Base-by-base conservation (phyloP, 2,888 invertebrate species). In the Meliscaeva auricollis region DNA sequence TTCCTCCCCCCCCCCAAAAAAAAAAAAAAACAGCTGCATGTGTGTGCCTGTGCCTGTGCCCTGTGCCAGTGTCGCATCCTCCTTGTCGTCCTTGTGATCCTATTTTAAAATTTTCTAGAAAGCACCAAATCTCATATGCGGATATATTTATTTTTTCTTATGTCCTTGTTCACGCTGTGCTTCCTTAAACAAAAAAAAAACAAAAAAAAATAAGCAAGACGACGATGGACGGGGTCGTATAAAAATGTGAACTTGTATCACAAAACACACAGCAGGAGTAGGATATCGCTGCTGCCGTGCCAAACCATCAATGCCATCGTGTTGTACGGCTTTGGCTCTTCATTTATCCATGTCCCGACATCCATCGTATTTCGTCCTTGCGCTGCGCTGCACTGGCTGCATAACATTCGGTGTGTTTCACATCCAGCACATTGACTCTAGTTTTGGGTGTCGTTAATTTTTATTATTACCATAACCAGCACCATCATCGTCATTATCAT, bases 391-490 rank as follows among this genome's bases (percentile, higher is more conserved):
- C 30, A 41, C n/a, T n/a, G n/a, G n/a, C n/a, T n/a, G n/a, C n/a
- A n/a, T n/a, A n/a, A n/a, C n/a, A n/a, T n/a, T 26, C 41, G 32
- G 30, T 66, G n/a, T 66, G 32, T 66, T 66, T 38, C 32, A 20
- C 35, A 38, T 38, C 13, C 7, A 30, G 69, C 44, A 32, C 69
- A 60, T 72, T 38, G 72, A 76, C 54, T 83, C 77, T 75, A 84
- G 75, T 84, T 84, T 80, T 76, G 84, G 84, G 75, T 80, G 75
- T 84, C 80, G 84, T 84, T 84, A 84, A 84, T 84, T 84, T 84
- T 84, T 80, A 84, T 80, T 75, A 84, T 84, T 80, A 76, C 75
- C 80, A 84, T 80, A 84, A 84, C 77, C 84, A 72, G 60, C 75
- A 41, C 66, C 75, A 79, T 60, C 74, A 75, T 79, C 41, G 78